Evolutionary conservation across 2,888 invertebrate species (phyloP).

Genomic region (Ernsta delagoae): DNA sequence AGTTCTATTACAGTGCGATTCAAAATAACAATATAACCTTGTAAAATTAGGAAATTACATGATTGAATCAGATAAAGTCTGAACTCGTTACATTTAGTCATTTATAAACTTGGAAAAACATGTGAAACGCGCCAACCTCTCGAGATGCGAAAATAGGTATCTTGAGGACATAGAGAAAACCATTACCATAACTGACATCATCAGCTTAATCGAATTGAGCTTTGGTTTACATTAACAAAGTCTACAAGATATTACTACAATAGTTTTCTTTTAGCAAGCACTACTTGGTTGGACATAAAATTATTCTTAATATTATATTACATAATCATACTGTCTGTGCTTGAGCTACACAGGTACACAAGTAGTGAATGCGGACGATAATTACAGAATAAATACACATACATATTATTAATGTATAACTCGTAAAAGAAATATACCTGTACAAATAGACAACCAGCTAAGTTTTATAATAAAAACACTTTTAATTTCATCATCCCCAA

Average conservation of each 20-base stretch:
- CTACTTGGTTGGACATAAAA: slow-evolving; percentile 33
- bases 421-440: slow-evolving; percentile 33
- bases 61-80: not conserved
- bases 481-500: slow-evolving; percentile 21
- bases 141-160: slow-evolving; percentile 15
- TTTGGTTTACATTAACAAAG: slow-evolving; percentile 58
- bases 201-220: slow-evolving; percentile 54
- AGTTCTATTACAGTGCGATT: no score
- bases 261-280: slow-evolving; percentile 35
- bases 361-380: slow-evolving; percentile 37
- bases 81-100: not conserved
- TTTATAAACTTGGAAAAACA: not conserved
- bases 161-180: slow-evolving; percentile 36
- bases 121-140: slow-evolving; percentile 12
- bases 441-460: slow-evolving; percentile 36
- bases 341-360: slow-evolving; percentile 37
- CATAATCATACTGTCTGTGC: slow-evolving; percentile 40
- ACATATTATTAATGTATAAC: slow-evolving; percentile 23
- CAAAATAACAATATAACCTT: no score
- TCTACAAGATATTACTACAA: slow-evolving; percentile 28
- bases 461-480: slow-evolving; percentile 20
- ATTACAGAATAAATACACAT: slow-evolving; percentile 33
- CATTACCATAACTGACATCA: slow-evolving; percentile 38
- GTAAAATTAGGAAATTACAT: no score
- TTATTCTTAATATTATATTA: slow-evolving; percentile 29